phyloP scores from a whole-genome alignment of 2,888 invertebrate genomes.

The Temnothorax ravouxi region DNA sequence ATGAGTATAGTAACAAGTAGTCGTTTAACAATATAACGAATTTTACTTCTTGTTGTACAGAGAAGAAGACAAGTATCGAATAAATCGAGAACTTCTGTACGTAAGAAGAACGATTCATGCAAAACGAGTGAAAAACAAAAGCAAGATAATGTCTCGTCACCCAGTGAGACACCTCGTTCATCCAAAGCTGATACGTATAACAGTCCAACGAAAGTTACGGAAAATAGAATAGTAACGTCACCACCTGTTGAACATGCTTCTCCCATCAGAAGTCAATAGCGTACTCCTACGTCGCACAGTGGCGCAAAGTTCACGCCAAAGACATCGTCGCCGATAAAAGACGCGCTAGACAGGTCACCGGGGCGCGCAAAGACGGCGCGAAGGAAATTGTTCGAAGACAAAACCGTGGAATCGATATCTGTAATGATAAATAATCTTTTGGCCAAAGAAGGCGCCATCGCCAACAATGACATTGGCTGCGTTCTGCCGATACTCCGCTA shows the following conservation, averaged over 20 bases:
- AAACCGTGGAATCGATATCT: conserved; percentile 45
- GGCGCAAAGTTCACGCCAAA: conserved; percentile 52
- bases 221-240: neutral
- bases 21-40: neutral
- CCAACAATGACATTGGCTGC: conserved; percentile 75
- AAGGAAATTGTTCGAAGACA: conserved; percentile 62
- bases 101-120: neutral
- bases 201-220: neutral
- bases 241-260: neutral
- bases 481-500: too few species aligned
- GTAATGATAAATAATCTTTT: conserved; percentile 77
- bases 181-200: neutral
- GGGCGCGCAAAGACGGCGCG: conserved; percentile 27
- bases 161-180: neutral
- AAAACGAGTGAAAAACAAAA: neutral
- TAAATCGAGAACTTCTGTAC: neutral
- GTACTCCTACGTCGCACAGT: neutral
- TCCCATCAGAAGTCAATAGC: neutral
- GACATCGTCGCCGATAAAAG: conserved; percentile 38
- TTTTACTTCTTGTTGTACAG: neutral
- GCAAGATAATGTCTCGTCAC: neutral
- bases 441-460: conserved; percentile 74
- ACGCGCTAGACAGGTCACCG: neutral
- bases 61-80: neutral
- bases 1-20: neutral